Conservation (phyloP, 2,113 vertebrate genomes). For the Astur gentilis region DNA sequence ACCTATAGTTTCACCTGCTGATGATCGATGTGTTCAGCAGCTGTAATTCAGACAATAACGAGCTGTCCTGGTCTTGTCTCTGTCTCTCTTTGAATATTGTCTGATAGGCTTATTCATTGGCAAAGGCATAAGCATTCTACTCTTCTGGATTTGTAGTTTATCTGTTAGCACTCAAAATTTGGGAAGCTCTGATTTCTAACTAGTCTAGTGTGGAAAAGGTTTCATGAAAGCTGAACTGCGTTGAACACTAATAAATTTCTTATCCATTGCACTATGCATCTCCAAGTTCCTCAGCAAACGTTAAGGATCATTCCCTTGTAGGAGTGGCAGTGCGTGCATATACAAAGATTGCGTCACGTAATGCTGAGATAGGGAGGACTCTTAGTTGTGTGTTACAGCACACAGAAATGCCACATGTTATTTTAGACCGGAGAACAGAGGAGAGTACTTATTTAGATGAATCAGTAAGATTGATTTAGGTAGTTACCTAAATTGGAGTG, state of each 20-base stretch:
- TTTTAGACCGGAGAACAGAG: background rate
- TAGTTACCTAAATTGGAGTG: constrained; percentile 46
- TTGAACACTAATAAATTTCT: background rate
- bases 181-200: background rate
- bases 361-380: background rate
- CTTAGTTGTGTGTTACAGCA: background rate
- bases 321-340: background rate
- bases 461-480: constrained; percentile 39
- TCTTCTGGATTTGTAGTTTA: background rate
- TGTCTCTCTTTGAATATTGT: background rate
- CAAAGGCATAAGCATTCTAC: background rate
- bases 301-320: background rate
- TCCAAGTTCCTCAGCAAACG: background rate
- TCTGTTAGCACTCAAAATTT: background rate
- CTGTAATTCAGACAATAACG: background rate
- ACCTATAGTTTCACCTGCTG: background rate
- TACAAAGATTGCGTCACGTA: background rate
- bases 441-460: constrained; percentile 5
- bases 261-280: background rate
- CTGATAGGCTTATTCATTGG: background rate
- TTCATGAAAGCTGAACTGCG: background rate
- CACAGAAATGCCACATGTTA: background rate
- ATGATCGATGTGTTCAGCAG: rapidly evolving
- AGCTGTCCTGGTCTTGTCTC: background rate
- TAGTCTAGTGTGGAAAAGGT: background rate